Evolutionary conservation across 2,113 vertebrate genomes (phyloP).

Genomic region (Bagarius yarrelli): DNA sequence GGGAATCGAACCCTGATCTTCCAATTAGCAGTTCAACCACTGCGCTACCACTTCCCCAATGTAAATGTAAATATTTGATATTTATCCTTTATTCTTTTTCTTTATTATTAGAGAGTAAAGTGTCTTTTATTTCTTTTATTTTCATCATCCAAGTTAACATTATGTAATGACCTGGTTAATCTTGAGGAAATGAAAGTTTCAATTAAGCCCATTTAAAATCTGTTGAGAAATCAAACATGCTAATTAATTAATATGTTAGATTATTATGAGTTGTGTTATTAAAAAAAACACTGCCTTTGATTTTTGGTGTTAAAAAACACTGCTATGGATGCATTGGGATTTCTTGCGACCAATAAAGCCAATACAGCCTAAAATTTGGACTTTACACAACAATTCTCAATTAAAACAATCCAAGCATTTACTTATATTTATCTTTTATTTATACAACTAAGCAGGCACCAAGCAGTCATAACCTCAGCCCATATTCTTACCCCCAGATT

Average conservation of each 20-base stretch:
- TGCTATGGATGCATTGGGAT: background rate
- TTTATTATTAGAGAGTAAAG: too few species aligned
- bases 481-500: constrained; percentile 1
- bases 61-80: too few species aligned
- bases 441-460: too few species aligned
- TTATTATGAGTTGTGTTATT: background rate
- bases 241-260: background rate
- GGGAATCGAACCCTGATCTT: too few species aligned
- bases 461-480: constrained; percentile 19
- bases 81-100: too few species aligned
- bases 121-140: background rate
- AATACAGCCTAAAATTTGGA: background rate
- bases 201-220: background rate
- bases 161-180: background rate
- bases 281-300: background rate
- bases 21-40: too few species aligned
- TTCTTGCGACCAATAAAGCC: background rate
- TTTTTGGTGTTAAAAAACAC: background rate
- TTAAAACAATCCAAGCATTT: background rate
- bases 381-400: background rate
- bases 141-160: background rate
- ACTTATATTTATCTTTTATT: too few species aligned
- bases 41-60: too few species aligned
- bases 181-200: background rate
- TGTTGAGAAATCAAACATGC: background rate